Evolutionary conservation across 2,113 vertebrate genomes (phyloP).

Genomic region (Lophochroa leadbeateri): DNA sequence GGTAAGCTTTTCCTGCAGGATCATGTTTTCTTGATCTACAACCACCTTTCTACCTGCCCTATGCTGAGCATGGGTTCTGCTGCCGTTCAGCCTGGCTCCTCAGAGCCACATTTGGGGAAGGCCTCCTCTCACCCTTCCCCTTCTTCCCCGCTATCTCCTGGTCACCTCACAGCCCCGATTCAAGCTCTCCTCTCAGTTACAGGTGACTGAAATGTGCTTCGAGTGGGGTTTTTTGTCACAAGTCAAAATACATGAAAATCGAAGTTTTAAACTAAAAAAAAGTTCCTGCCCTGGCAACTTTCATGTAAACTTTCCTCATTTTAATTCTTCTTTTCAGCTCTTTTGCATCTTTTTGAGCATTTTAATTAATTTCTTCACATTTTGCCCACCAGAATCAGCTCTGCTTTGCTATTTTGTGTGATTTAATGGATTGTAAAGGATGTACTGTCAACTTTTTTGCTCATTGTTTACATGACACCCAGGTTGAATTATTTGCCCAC

Average conservation of each 20-base stretch:
- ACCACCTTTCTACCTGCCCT: not conserved
- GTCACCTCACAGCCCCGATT: not conserved
- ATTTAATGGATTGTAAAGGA: not conserved
- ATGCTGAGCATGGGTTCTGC: fast-evolving
- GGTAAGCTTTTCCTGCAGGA: not conserved
- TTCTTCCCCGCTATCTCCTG: not conserved
- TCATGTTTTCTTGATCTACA: not conserved
- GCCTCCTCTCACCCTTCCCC: not conserved
- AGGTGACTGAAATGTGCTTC: not conserved
- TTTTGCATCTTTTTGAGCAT: not conserved
- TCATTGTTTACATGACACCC: not conserved
- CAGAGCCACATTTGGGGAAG: fast-evolving
- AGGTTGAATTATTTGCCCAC: not conserved
- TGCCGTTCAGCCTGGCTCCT: not conserved
- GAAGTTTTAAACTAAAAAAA: not conserved
- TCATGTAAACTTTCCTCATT: not conserved
- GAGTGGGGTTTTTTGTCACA: not conserved
- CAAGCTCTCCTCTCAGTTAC: not conserved
- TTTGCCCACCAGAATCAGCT: not conserved
- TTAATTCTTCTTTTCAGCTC: not conserved
- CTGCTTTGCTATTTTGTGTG: not conserved
- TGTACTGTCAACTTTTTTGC: not conserved
- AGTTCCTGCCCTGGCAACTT: not conserved
- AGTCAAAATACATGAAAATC: not conserved
- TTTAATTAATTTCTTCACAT: not conserved